Evolutionary conservation across 2,888 invertebrate genomes (phyloP).

Genomic region (Melipona bicolor): DNA sequence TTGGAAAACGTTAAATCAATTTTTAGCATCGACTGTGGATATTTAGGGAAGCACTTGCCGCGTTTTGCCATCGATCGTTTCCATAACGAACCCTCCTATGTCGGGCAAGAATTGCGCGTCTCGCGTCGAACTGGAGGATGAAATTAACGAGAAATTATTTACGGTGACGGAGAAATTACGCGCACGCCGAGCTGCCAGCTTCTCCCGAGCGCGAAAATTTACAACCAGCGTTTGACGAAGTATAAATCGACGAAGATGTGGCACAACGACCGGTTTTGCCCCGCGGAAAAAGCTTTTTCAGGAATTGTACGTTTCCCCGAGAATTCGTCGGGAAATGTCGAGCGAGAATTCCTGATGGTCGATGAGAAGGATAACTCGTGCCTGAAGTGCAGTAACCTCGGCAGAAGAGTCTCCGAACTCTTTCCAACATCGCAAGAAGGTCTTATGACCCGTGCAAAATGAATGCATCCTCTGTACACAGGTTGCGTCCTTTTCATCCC

Average conservation of each 20-base stretch:
- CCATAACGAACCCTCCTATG: background rate
- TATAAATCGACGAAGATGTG: slow-evolving; percentile 52
- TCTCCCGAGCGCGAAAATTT: slow-evolving; percentile 23
- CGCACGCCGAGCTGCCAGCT: slow-evolving; percentile 6
- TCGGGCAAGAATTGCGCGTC: background rate
- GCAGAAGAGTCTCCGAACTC: slow-evolving; percentile 73
- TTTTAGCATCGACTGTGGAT: background rate
- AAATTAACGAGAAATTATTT: slow-evolving; percentile 36
- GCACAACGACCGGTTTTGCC: slow-evolving; percentile 47
- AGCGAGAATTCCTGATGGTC: slow-evolving; percentile 68
- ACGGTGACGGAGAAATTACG: slow-evolving; percentile 22
- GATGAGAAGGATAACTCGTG: slow-evolving; percentile 80
- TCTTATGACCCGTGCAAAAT: slow-evolving; percentile 82
- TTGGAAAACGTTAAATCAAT: background rate
- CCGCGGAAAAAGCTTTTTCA: slow-evolving; percentile 37
- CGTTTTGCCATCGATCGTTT: background rate
- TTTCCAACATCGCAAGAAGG: slow-evolving; percentile 70
- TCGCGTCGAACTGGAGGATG: background rate
- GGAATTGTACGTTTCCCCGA: slow-evolving; percentile 55
- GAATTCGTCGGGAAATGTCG: slow-evolving; percentile 63
- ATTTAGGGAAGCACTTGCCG: background rate
- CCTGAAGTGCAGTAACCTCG: slow-evolving; percentile 82
- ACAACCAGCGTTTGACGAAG: slow-evolving; percentile 8
- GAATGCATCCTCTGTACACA: slow-evolving; percentile 73
- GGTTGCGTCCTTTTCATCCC: slow-evolving; percentile 61